Percentiles rank a stretch among this genome's conserved stretches.
Conservation (phyloP, 2,113 vertebrate genomes). For the Eurypyga helias region DNA sequence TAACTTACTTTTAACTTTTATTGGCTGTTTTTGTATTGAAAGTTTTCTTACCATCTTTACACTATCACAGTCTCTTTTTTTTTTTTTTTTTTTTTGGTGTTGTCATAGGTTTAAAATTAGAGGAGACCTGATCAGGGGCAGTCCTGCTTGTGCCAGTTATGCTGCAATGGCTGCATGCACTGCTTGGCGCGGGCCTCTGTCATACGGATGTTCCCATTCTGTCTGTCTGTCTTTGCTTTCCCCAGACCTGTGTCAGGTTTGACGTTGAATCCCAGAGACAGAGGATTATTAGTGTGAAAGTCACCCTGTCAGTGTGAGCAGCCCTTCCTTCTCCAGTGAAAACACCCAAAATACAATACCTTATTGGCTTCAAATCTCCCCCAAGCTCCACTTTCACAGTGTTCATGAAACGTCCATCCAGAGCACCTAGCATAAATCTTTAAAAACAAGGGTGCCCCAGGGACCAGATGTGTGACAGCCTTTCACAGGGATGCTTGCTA, state of each 20-base stretch:
- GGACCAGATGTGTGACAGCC: not conserved
- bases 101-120: not conserved
- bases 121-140: not conserved
- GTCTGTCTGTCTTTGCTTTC: not conserved
- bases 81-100: not conserved
- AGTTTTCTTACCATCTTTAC: not conserved
- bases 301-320: not conserved
- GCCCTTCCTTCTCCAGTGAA: not conserved
- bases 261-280: not conserved
- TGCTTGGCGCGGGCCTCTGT: fast-evolving
- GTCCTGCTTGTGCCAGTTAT: not conserved
- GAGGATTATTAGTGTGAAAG: not conserved
- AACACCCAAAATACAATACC: not conserved
- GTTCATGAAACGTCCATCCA: not conserved
- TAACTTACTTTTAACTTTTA: not conserved
- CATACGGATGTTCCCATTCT: fast-evolving
- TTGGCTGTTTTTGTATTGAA: not conserved
- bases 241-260: not conserved
- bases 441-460: not conserved
- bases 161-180: not conserved
- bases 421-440: not conserved
- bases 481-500: not conserved
- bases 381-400: not conserved
- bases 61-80: not conserved
- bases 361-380: not conserved